Percentiles rank a stretch among this genome's conserved stretches.
These are phyloP conservation scores for Trichechus manatus DNA, from an alignment of 2,113 vertebrate species.

Conservation along the genomic window DNA sequence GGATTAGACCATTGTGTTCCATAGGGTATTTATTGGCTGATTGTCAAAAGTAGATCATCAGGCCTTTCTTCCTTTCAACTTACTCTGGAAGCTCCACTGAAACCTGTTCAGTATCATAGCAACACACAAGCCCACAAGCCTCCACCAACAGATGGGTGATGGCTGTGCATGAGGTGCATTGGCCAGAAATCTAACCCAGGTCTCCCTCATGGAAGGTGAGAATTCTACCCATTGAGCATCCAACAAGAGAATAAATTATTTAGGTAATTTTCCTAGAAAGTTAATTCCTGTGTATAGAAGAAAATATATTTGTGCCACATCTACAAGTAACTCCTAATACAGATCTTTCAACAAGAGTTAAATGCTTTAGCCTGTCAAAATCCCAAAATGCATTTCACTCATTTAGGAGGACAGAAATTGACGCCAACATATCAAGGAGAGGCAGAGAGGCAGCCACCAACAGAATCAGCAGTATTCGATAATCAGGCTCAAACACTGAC, in stretches of 20 bases:
- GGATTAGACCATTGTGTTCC: neutral
- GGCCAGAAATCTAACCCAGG: neutral
- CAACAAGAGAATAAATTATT: conserved; percentile 18
- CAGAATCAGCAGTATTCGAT: neutral
- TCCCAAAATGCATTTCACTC: neutral
- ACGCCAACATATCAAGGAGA: neutral
- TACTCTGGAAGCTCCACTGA: neutral
- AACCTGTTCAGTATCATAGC: neutral
- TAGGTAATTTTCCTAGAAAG: conserved; percentile 24
- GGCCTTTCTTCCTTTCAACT: neutral
- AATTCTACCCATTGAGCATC: neutral
- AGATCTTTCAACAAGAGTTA: conserved; percentile 27
- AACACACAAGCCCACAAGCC: neutral
- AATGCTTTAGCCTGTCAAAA: neutral
- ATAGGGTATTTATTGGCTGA: neutral
- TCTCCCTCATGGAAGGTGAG: neutral
- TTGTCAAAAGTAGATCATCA: neutral
- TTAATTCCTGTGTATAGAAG: neutral
- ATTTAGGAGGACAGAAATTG: neutral
- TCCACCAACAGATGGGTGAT: neutral
- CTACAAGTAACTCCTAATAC: neutral
- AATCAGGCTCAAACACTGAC: neutral
- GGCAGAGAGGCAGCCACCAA: neutral
- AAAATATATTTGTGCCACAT: neutral
- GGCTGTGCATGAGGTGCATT: neutral